Evolutionary conservation across 1,140 invertebrate species (phyloP), one percentile per base, ranked within the genome.

Genomic region (Trichonephila inaurata): DNA sequence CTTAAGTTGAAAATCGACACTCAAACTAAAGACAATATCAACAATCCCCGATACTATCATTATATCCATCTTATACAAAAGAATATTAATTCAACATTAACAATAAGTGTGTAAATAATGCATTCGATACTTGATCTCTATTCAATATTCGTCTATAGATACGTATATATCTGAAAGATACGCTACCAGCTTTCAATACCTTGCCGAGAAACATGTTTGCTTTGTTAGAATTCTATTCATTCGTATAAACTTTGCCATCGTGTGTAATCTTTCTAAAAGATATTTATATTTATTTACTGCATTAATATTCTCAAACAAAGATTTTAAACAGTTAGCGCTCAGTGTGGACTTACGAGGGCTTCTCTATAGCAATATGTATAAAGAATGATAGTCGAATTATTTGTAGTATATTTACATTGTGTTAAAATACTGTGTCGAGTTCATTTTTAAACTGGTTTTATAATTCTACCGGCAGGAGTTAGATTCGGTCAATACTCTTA

Each of bases 241-340:
- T 77, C 72, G 24, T 19, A 28, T 77, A 33, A 77, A 77, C 72
- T 40, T 77, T 33, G 33, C 33, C 28, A 18, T 18, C 51, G 51
- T 40, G 51, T 40, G 18, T 77, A 77, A 77, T 77, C 33, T 77
- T 77, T 77, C 72, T 77, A 77, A 40, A 77, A 77, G 72, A 28
- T 77, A 77, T 77, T 77, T 77, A 28, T 28, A 77, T 77, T 77
- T 77, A 77, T 77, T 77, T 33, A 77, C 14, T 77, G 72, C 28
- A 77, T 33, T 77, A 77, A 33, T 77, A 51, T 77, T 77, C 72
- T 77, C 72, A 33, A 28, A 77, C 72, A 77, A 40, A 77, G 14
- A 33, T 77, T 77, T 40, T 33, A 77, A 77, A 77, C 16, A 14
- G 28, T 77, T 77, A 40, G 72, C 7, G 28, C 28, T 28, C 33